phyloP scores from a whole-genome alignment of 2,797 vertebrate genomes.

The Phrynocephalus forsythii region DNA sequence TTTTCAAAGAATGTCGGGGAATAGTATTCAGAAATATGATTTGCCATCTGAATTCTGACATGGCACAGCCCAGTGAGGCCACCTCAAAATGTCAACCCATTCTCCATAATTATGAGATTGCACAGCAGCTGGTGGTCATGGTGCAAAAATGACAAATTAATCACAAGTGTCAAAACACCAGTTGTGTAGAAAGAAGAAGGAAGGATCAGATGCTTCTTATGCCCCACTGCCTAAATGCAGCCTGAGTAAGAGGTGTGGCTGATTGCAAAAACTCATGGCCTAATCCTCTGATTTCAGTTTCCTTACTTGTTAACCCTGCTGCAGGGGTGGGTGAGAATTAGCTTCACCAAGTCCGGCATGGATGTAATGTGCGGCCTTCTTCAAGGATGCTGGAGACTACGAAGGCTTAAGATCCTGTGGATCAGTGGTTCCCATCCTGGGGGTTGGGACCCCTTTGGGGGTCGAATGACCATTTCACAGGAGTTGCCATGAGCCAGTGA shows the following conservation, averaged over 20 bases:
- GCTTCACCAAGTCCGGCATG: neutral
- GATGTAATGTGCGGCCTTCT: neutral
- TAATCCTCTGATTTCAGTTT: neutral
- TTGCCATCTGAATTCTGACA: neutral
- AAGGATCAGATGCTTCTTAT: neutral
- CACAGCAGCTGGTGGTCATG: neutral
- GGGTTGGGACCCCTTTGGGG: too few relatives aligned
- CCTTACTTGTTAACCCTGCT: neutral
- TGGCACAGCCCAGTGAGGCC: neutral
- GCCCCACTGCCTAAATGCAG: too few relatives aligned
- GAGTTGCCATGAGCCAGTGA: too few relatives aligned
- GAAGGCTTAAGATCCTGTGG: too few relatives aligned
- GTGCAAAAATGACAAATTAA: neutral
- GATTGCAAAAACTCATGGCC: neutral
- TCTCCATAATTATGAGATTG: neutral
- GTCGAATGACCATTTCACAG: too few relatives aligned
- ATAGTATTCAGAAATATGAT: neutral
- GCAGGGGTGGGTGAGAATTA: neutral
- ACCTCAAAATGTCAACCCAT: neutral
- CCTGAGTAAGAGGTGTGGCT: neutral
- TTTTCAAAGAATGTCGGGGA: neutral
- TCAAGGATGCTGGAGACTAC: neutral
- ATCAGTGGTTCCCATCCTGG: too few relatives aligned
- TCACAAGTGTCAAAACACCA: neutral
- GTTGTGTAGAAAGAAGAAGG: neutral